Conservation (phyloP, 2,797 vertebrate species). For the Decapterus maruadsi region DNA sequence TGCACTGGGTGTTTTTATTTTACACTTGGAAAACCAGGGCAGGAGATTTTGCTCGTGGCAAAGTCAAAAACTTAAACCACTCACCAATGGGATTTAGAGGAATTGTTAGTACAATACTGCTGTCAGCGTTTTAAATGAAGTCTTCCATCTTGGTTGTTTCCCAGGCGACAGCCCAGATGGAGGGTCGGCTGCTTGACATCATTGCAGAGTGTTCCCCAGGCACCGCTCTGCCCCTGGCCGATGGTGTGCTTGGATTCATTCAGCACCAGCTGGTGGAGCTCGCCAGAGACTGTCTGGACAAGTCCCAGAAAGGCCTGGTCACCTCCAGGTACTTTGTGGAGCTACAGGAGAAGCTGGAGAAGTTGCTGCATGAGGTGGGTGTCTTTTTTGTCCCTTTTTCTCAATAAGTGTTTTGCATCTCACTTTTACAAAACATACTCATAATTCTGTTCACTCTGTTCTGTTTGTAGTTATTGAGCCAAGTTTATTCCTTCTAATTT, state of each 20-base stretch:
- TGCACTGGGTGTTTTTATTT: neutral
- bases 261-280: slow-evolving; percentile 96
- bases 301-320: slow-evolving; percentile 91
- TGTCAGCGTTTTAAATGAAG: slow-evolving; percentile 38
- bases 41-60: slow-evolving; percentile 9
- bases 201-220: slow-evolving; percentile 86
- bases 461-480: neutral
- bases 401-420: slow-evolving; percentile 3
- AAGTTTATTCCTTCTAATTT: slow-evolving; percentile 12
- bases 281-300: slow-evolving; percentile 94
- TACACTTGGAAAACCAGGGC: slow-evolving; percentile 10
- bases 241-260: slow-evolving; percentile 95
- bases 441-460: neutral
- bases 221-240: slow-evolving; percentile 89
- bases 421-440: neutral
- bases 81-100: slow-evolving; percentile 3
- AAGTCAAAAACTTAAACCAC: slow-evolving; percentile 14
- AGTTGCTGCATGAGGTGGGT: slow-evolving; percentile 89
- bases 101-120: neutral
- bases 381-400: slow-evolving; percentile 18
- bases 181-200: slow-evolving; percentile 90
- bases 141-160: slow-evolving; percentile 43
- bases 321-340: slow-evolving; percentile 95
- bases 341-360: slow-evolving; percentile 96
- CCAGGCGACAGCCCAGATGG: slow-evolving; percentile 94